Base-by-base conservation (phyloP, 2,888 invertebrate genomes). In the Cremastinae sp. region DNA sequence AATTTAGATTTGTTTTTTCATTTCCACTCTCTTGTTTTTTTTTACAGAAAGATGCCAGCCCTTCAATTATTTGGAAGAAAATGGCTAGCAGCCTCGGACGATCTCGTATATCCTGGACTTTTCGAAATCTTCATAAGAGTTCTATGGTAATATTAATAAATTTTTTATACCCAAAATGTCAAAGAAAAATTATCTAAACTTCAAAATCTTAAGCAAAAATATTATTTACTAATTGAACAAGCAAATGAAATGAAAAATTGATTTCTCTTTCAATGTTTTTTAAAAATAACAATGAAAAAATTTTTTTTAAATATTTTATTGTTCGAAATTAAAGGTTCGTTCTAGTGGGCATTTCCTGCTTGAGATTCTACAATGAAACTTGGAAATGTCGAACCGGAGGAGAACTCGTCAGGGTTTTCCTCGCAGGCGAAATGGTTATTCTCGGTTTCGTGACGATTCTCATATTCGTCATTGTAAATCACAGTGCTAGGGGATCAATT, bases 71-170 rank as follows among this genome's bases (percentile, higher is more conserved):
- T 97, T 89, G 95, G 95, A 86, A 93, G 97, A 88, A 95, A 96
- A 91, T 97, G 97, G 97, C 93, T 95, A 85, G 95, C 96, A 84
- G 96, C 95, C 85, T 95, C 96, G 83, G 97, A 97, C 91, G 97
- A 97, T 90, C 94, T 97, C 86, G 97, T 97, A 51, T 96, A 96
- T 89, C 97, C 97, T 37, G 96, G 95, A 87, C 91, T 95, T 79
- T 94, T 95, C 89, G 95, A 95, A 90, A 92, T 95, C 73, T 92
- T 94, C 78, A 93, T 94, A 85, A 91, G 95, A 87, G 90, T 93
- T 83, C 92, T 94, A 83, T 95, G 95, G 95, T 94, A 90, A 90
- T 91, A 77, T 43, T 20, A 28, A 41, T 7, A 35, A 18, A 9
- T 43, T 5, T 53, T 35, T 53, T 9, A 37, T 59, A 12, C 5